Base-by-base conservation (phyloP, 1,140 invertebrate species). In the Callitettix versicolor region DNA sequence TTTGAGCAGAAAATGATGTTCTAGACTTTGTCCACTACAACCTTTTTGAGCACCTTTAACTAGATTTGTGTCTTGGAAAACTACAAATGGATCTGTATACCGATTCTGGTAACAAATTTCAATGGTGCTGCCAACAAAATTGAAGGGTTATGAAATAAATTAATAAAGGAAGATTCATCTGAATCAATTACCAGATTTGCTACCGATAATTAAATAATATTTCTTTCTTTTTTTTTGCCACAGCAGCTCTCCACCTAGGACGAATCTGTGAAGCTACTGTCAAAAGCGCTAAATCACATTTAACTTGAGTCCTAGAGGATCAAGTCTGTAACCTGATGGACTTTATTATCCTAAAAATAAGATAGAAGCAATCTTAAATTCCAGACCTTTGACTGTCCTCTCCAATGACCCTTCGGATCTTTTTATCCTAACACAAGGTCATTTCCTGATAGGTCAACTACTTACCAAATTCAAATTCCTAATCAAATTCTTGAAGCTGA, bases 361-460 rank as follows among this genome's bases (percentile, higher is more conserved):
- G 15, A 15, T 43, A 7, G 41, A 43, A 18, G 6, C 41, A 18
- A 43, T 43, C 7, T 40, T 71, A 11, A 69, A 71, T 58, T 65
- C 61, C 1, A 43, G 69, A 1, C 68, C 68, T 3, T 24, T 70
- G 5, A 55, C 50, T 26, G 60, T 62, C 5, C 17, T 68, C 12
- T 61, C 62, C 12, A 54, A 36, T 41, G 60, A 64, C 60, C 58
- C 62, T 46, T 53, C 62, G 34, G 67, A 70, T 18, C 58, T 64
- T 4, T 46, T 43, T 24, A 53, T 61, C n/a, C 55, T 70, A 12
- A 68, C 70, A 11, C 69, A 68, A 52, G 64, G 63, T 15, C 69
- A 73, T 59, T 71, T 71, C 51, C 49, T 71, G 5, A 63, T 69
- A 11, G 68, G 69, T 1, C 59, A 62, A 40, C 64, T 65, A 0